Evolutionary conservation across 1,140 invertebrate genomes (phyloP).

Genomic region (Drosophila ananassae): DNA sequence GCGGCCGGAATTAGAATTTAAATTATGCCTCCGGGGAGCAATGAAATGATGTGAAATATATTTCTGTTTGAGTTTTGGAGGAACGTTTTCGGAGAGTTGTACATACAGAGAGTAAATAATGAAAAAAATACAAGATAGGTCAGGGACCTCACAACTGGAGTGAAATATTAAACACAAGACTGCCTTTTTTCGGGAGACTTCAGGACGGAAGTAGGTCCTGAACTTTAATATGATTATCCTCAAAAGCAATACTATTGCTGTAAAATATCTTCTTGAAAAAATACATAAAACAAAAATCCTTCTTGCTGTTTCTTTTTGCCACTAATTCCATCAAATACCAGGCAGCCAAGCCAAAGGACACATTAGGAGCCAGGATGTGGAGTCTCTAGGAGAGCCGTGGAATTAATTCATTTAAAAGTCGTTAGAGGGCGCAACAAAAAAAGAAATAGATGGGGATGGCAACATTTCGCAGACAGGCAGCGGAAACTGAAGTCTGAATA

Average conservation of each 20-base stretch:
- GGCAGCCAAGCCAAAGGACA: constrained; percentile 25
- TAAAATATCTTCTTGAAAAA: not conserved
- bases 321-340: constrained; percentile 14
- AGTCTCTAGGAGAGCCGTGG: constrained; percentile 22
- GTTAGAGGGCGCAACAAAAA: constrained; percentile 54
- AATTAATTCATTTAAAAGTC: constrained; percentile 82
- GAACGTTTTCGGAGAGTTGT: constrained; percentile 10
- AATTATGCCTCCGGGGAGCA: constrained; percentile 63
- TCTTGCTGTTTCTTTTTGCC: not conserved
- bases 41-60: constrained; percentile 41
- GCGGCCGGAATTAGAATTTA: constrained; percentile 68
- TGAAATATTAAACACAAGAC: constrained; percentile 11
- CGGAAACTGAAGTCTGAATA: constrained; percentile 48
- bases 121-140: constrained; percentile 26
- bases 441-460: constrained; percentile 16
- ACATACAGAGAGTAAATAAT: constrained; percentile 24
- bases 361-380: constrained; percentile 34
- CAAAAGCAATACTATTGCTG: too few relatives aligned
- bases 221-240: too few relatives aligned
- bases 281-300: not conserved
- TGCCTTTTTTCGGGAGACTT: not conserved
- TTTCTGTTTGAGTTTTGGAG: constrained; percentile 12
- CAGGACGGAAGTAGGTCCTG: too few relatives aligned
- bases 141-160: constrained; percentile 19
- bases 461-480: constrained; percentile 42